Conservation (phyloP, 2,113 vertebrate genomes). For the Tychaedon coryphoeus region DNA sequence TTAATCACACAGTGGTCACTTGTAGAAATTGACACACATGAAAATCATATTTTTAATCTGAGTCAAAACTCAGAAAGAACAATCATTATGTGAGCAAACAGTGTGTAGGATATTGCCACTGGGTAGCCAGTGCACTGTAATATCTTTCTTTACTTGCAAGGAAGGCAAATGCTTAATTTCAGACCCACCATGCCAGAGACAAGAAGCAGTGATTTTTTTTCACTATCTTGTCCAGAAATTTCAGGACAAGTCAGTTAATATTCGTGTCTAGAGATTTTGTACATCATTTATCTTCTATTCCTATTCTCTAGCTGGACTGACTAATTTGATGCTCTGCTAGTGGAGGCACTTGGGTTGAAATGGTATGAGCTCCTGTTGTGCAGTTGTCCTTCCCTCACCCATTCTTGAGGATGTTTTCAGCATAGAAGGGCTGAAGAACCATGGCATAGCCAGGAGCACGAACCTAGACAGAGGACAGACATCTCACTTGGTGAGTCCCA, state of each 20-base stretch:
- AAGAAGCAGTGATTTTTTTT: not conserved
- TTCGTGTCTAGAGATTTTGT: not conserved
- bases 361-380: not conserved
- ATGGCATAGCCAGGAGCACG: not conserved
- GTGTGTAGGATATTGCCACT: not conserved
- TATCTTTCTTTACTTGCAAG: not conserved
- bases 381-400: slow-evolving; percentile 19
- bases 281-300: not conserved
- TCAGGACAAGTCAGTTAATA: not conserved
- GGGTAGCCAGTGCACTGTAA: not conserved
- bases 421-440: not conserved
- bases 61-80: not conserved
- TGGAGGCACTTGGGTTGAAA: not conserved
- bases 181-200: not conserved
- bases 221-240: not conserved
- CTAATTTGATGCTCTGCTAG: not conserved
- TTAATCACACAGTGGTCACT: not conserved
- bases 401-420: not conserved
- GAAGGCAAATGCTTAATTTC: not conserved
- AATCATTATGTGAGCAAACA: not conserved
- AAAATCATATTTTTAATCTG: not conserved
- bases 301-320: not conserved
- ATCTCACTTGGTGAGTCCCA: not conserved
- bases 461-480: not conserved
- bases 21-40: not conserved